Percentiles rank a stretch among this genome's conserved stretches.
Conservation (phyloP, 92 coral and sea anemone species). For the Isaurus tuberculatus region DNA sequence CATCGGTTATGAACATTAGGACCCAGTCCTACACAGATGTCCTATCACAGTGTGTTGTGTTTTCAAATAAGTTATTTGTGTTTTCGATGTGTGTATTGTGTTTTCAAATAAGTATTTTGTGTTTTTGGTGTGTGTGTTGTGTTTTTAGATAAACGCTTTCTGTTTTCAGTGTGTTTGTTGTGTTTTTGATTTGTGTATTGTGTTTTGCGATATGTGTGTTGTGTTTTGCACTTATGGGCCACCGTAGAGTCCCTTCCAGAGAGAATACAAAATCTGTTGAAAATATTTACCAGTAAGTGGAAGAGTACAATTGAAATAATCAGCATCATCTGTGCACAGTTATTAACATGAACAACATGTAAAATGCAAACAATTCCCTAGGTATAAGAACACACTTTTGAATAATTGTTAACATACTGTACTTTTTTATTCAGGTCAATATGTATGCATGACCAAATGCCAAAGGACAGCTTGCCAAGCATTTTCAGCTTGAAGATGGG, state of each 20-base stretch:
- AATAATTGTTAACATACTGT: slow-evolving; percentile 24
- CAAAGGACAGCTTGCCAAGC: slow-evolving; percentile 48
- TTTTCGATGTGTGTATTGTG: no score
- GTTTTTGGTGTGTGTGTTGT: no score
- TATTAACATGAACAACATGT: slow-evolving; percentile 7
- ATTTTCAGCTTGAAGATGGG: slow-evolving; percentile 61
- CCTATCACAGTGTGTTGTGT: no score
- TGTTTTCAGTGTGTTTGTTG: no score
- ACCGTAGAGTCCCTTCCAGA: slow-evolving; percentile 53
- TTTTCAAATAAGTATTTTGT: no score
- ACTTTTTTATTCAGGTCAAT: slow-evolving; percentile 61
- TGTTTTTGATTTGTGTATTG: no score
- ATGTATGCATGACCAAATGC: slow-evolving; percentile 62
- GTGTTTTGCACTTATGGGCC: no score
- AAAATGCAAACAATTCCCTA: slow-evolving; percentile 6
- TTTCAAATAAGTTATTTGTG: slow-evolving; percentile 56
- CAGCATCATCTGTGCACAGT: neutral
- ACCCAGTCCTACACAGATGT: no score
- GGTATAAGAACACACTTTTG: neutral
- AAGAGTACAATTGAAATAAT: neutral
- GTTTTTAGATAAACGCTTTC: no score
- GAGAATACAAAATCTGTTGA: slow-evolving; percentile 5
- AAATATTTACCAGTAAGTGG: slow-evolving; percentile 52
- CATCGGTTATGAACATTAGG: no score
- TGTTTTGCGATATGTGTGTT: no score